These are phyloP conservation scores for Trialeurodes vaporariorum DNA, from an alignment of 1,140 invertebrate species.

Conservation along the genomic window DNA sequence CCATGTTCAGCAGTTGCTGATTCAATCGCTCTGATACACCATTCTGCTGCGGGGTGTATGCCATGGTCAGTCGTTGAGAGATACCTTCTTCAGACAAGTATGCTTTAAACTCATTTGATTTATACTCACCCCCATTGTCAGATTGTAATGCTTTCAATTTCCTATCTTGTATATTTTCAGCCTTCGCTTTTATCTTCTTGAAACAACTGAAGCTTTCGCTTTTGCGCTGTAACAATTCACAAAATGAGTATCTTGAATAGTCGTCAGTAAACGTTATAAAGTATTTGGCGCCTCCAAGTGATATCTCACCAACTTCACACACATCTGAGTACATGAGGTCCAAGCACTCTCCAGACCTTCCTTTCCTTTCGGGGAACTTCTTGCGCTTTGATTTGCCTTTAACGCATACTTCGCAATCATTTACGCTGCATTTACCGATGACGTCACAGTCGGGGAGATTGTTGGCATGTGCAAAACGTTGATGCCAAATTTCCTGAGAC, in stretches of 20 bases:
- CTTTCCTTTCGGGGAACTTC: too few relatives aligned
- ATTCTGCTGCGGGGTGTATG: slow-evolving; percentile 32
- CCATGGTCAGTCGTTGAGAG: not conserved
- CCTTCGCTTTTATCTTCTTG: not conserved
- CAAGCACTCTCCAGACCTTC: too few relatives aligned
- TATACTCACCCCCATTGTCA: not conserved
- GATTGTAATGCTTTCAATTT: not conserved
- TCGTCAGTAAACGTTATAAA: too few relatives aligned
- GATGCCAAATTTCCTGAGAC: too few relatives aligned
- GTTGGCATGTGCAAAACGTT: too few relatives aligned
- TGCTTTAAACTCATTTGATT: not conserved
- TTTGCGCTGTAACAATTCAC: not conserved
- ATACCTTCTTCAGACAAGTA: not conserved
- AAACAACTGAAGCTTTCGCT: not conserved
- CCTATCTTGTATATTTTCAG: not conserved
- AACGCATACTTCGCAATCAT: too few relatives aligned
- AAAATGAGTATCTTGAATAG: not conserved
- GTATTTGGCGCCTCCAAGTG: too few relatives aligned
- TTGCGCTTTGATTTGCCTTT: too few relatives aligned
- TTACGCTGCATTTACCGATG: too few relatives aligned
- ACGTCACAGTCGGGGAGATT: too few relatives aligned
- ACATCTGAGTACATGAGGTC: too few relatives aligned
- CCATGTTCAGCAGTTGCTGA: slow-evolving; percentile 31
- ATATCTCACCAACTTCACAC: too few relatives aligned
- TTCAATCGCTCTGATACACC: slow-evolving; percentile 35